These are phyloP conservation scores for Cheilosia pagana DNA, from an alignment of 2,888 invertebrate genomes.

Conservation along the genomic window DNA sequence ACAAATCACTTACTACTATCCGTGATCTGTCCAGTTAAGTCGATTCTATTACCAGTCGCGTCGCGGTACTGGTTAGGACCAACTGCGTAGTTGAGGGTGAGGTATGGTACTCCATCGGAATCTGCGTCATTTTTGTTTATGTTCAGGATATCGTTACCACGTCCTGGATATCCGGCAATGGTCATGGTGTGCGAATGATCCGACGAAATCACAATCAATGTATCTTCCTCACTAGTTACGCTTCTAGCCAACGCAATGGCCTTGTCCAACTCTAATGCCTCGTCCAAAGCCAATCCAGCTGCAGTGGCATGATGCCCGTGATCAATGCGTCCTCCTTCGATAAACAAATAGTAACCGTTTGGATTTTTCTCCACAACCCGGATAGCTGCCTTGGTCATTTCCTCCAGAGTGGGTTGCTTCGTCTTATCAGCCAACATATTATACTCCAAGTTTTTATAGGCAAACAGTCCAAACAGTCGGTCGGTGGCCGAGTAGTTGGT, in stretches of 20 bases:
- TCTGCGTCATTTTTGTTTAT: constrained; percentile 79
- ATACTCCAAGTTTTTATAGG: constrained; percentile 84
- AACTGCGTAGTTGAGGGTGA: constrained; percentile 89
- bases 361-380: constrained; percentile 85
- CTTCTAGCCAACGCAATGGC: constrained; percentile 87
- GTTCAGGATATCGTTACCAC: constrained; percentile 85
- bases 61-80: constrained; percentile 84
- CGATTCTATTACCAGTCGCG: constrained; percentile 77
- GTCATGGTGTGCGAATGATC: constrained; percentile 92
- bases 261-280: constrained; percentile 89
- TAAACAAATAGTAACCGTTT: constrained; percentile 86
- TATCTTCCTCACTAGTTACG: constrained; percentile 88
- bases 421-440: constrained; percentile 83
- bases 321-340: constrained; percentile 89
- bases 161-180: constrained; percentile 88
- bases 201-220: constrained; percentile 90
- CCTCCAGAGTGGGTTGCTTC: constrained; percentile 86
- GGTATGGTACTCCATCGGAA: constrained; percentile 84
- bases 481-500: constrained; percentile 83
- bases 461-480: constrained; percentile 85
- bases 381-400: constrained; percentile 88
- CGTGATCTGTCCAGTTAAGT: constrained; percentile 76
- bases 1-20: constrained; percentile 75
- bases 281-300: constrained; percentile 89
- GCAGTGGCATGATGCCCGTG: constrained; percentile 89